These are phyloP conservation scores for Hyles euphorbiae DNA, from an alignment of 1,140 invertebrate genomes.

Conservation along the genomic window DNA sequence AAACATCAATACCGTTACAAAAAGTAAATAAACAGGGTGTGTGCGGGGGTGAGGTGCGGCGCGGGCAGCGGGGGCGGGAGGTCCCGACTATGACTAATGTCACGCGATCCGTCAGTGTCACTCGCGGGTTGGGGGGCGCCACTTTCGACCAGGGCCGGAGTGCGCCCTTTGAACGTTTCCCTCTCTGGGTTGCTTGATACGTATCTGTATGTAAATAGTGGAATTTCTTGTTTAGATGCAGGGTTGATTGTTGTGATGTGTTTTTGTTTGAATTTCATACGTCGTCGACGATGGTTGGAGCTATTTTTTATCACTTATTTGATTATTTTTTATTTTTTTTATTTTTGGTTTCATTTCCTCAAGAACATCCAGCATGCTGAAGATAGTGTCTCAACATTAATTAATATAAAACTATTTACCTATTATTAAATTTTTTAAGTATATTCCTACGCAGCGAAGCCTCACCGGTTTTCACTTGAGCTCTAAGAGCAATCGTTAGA, in stretches of 20 bases:
- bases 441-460: no score
- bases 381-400: no score
- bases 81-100: conserved; percentile 72
- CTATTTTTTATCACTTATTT: no score
- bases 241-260: not conserved
- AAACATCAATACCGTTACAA: conserved; percentile 74
- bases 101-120: conserved; percentile 67
- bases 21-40: conserved; percentile 73
- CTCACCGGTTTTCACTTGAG: no score
- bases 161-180: conserved; percentile 67
- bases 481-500: no score
- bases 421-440: no score
- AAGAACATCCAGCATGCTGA: no score
- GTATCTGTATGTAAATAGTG: conserved; percentile 68
- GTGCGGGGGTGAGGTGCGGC: conserved; percentile 29
- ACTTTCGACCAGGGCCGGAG: conserved; percentile 56
- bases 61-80: conserved; percentile 40
- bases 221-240: conserved; percentile 30
- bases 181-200: conserved; percentile 53
- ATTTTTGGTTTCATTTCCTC: not conserved
- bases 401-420: no score
- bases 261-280: no score
- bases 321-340: no score
- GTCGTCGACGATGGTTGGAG: no score
- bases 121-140: conserved; percentile 58